Base-by-base conservation (phyloP, 2,797 vertebrate genomes). In the Sylvia borin region DNA sequence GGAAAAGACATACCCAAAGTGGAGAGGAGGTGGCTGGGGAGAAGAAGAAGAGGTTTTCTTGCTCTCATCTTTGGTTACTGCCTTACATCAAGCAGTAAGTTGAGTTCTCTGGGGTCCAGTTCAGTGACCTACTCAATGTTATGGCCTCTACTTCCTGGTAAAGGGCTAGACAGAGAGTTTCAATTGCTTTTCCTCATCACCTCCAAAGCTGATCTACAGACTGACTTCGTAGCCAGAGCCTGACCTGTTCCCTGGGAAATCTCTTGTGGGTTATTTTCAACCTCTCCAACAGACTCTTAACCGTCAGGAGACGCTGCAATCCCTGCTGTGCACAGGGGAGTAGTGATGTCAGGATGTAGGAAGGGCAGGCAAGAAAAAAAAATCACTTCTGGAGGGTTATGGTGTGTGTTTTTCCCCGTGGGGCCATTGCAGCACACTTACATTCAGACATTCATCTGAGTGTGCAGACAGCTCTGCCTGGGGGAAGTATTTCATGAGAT, bases 281-380 rank as follows among this genome's bases (percentile, higher is more conserved):
- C 38, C 34, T 25, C 38, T 72, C 16, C 50, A 68, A 24, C 53
- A 57, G 18, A 32, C 16, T 76, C 38, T 5, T 10, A 53, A 47
- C 9, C 9, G 58, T 65, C 80, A 74, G 45, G 53, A 74, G 29
- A 60, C 25, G 26, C 55, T 55, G 20, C 48, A 80, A 31, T 40
- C 45, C 61, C 31, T 60, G 19, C 32, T 6, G 4, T 27, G 29
- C 3, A 1, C 4, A 26, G 3, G 22, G 45, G 11, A 87, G 38
- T 53, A 57, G 24, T 34, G 24, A 79, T 58, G 43, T 79, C 78
- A 79, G 73, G 45, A 43, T 67, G 31, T 12, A 60, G n/a, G 31
- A 85, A 85, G 75, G 60, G 34, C 79, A 91, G 72, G 40, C n/a
- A 74, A 82, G 55, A 62, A 82, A 91, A 36, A 36, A 89, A 76